Percentiles rank a stretch among this genome's conserved stretches.
Conservation (phyloP, 1,140 invertebrate species). For the Leptinotarsa texana region DNA sequence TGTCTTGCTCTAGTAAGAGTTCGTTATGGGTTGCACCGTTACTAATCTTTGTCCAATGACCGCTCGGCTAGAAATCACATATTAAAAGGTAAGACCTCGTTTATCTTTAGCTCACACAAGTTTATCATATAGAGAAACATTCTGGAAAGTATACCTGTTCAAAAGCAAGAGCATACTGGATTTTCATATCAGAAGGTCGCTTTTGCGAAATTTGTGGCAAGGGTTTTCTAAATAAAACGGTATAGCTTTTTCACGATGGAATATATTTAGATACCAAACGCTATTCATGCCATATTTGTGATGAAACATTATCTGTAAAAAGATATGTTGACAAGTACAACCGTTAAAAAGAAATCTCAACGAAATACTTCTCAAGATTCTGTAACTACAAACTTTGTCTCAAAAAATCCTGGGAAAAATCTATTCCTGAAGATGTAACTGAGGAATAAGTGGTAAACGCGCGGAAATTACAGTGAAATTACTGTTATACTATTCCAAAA, state of each 20-base stretch:
- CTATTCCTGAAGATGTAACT: not conserved
- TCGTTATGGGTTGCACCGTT: no score
- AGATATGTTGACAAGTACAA: constrained; percentile 36
- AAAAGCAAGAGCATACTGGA: constrained; percentile 30
- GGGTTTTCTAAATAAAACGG: constrained; percentile 55
- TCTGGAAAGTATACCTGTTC: constrained; percentile 28
- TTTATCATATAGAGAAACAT: constrained; percentile 32
- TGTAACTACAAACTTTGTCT: not conserved
- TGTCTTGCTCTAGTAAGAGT: no score
- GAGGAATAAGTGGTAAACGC: not conserved
- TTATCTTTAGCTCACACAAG: no score
- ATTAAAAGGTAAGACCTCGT: no score
- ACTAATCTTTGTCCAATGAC: no score
- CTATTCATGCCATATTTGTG: constrained; percentile 57
- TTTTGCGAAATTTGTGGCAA: constrained; percentile 58
- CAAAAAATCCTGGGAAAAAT: not conserved
- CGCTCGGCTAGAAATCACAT: no score
- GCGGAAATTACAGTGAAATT: no score
- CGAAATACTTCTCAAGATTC: not conserved
- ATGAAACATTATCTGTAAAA: constrained; percentile 55
- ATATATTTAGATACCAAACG: constrained; percentile 41
- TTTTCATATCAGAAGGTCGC: constrained; percentile 57
- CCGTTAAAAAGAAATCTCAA: no score
- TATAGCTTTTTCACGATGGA: constrained; percentile 55
- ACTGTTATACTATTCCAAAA: no score